Percentiles rank a stretch among this genome's conserved stretches.
These are phyloP conservation scores for Eulemur mongoz DNA, from an alignment of 2,797 vertebrate genomes.

Conservation along the genomic window DNA sequence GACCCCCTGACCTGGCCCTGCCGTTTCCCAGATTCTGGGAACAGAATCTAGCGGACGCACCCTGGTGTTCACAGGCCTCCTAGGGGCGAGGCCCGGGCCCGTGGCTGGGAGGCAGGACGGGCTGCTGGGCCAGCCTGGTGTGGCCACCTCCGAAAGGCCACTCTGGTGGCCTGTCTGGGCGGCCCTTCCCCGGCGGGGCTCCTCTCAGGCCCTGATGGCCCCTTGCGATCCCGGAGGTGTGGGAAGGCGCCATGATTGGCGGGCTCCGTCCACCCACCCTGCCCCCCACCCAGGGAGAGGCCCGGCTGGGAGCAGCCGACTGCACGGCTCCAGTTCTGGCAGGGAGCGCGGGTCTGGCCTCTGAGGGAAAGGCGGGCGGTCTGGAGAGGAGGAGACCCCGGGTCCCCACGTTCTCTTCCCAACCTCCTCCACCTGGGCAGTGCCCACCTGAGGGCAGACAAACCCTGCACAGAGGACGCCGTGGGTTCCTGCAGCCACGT, in stretches of 20 bases:
- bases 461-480: not conserved
- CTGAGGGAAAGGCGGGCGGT: not conserved
- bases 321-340: too few species aligned
- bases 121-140: not conserved
- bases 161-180: not conserved
- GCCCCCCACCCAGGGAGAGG: not conserved
- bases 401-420: not conserved
- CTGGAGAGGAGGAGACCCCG: not conserved
- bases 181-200: not conserved
- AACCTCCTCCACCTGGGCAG: not conserved
- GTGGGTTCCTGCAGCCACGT: not conserved
- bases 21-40: not conserved
- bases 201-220: not conserved
- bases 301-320: rapidly evolving
- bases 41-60: not conserved
- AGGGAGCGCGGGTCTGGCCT: not conserved
- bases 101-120: not conserved
- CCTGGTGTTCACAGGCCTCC: not conserved
- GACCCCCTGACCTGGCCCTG: not conserved
- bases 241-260: not conserved
- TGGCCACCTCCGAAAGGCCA: not conserved
- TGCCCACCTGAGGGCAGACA: not conserved
- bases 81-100: not conserved
- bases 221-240: not conserved
- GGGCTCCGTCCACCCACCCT: rapidly evolving